Base-by-base conservation (phyloP, 1,140 invertebrate genomes). In the Pseudoatta argentina region DNA sequence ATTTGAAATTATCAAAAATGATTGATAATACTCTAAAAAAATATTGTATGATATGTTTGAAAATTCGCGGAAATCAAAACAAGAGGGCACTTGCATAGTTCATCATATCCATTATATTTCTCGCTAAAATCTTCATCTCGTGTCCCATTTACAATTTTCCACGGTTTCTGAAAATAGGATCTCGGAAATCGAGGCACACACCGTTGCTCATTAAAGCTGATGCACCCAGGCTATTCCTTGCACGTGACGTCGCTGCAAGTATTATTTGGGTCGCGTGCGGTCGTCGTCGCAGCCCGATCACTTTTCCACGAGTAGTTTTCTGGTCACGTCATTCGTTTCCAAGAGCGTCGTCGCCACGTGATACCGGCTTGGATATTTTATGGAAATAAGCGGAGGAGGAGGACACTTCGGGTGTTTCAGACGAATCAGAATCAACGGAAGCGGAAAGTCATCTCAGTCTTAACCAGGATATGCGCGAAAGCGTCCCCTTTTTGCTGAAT, bases 321-420 rank as follows among this genome's bases (percentile, higher is more conserved):
- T 63, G 24, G 77, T 88, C 87, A 87, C 87, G 87, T 88, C 76
- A 77, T 34, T 57, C 86, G 48, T 83, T 88, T 63, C 69, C 63
- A 78, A 57, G 77, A 86, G 63, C 64, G 51, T 64, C 57, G 16
- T 44, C 73, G 85, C 34, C 83, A 78, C 51, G 34, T 66, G 59
- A 30, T 53, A 48, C 44, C 59, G 59, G 30, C 66, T 72, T 24
- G 51, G 34, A 77, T 85, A 55, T 71, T 76, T 76, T 72, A 66
- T 64, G 64, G 44, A 51, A 75, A 86, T 61, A 86, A 67, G 59
- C 82, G 34, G 8, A 24, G 55, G n/a, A 34, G 71, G 64, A 85
- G 30, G 30, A 87, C 48, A n/a, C 67, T 27, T 69, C 18, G 16
- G 24, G 24, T 14, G 21, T 30, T 16, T 77, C 63, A n/a, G 27